Evolutionary conservation across 2,113 vertebrate genomes (phyloP).

Genomic region (Ammodytes marinus): DNA sequence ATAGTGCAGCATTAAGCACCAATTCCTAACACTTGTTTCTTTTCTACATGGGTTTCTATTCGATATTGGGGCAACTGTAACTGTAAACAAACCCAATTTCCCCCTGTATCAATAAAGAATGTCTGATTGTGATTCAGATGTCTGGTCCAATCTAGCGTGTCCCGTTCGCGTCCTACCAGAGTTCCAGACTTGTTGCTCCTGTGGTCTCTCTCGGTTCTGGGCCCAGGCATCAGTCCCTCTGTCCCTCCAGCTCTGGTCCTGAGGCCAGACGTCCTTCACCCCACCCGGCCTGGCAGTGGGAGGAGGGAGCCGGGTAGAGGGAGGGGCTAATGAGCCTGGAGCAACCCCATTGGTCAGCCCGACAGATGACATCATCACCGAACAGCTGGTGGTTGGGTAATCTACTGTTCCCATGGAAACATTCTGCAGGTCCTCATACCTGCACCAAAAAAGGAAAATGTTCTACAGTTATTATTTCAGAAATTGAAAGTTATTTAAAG

Average conservation of each 20-base stretch:
- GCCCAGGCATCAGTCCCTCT: too few species aligned
- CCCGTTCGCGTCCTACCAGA: constrained; percentile 45
- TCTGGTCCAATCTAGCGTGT: constrained; percentile 59
- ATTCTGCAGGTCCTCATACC: constrained; percentile 81
- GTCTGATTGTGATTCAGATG: not conserved
- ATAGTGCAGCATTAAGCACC: too few species aligned
- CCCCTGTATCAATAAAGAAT: too few species aligned
- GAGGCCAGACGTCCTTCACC: constrained; percentile 79
- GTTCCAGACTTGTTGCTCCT: constrained; percentile 57
- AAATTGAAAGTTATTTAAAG: not conserved
- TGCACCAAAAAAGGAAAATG: constrained; percentile 28
- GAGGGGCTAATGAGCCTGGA: constrained; percentile 66
- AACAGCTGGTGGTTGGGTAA: constrained; percentile 76
- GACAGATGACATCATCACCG: constrained; percentile 79
- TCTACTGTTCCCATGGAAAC: constrained; percentile 75
- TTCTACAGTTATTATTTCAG: not conserved
- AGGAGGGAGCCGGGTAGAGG: constrained; percentile 80
- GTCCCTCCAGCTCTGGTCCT: constrained; percentile 48
- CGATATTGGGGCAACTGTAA: too few species aligned
- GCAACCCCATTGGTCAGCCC: constrained; percentile 75
- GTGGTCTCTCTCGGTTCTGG: constrained; percentile 25
- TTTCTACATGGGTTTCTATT: too few species aligned
- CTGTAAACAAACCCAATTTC: too few species aligned
- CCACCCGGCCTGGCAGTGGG: constrained; percentile 74
- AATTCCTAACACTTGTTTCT: too few species aligned